Base-by-base conservation (phyloP, 2,888 invertebrate species). In the Limnephilus auricula region DNA sequence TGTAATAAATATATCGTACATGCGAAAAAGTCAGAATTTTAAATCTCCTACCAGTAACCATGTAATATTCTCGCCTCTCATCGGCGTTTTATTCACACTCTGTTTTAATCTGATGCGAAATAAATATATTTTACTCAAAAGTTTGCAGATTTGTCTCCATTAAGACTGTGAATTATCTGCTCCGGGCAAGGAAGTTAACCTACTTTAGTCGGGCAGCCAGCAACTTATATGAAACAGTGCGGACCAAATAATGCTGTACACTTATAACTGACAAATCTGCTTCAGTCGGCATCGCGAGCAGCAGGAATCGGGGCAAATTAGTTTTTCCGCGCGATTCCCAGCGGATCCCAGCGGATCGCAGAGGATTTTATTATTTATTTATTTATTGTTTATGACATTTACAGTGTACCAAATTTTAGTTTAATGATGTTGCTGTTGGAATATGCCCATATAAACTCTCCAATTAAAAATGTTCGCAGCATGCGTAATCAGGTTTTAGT, bases 61-160 rank as follows among this genome's bases (percentile, higher is more conserved):
- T 25, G 65, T 65, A 65, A 65, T 65, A 65, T 65, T n/a, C 65
- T n/a, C 65, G 65, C 65, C 65, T 65, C 65, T 65, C 25, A 65
- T 65, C 65, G 65, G 65, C 65, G 65, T n/a, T 65, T n/a, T 65
- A 65, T 65, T 65, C 65, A 65, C 65, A n/a, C 65, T 65, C 18
- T 65, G 65, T 65, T 25, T n/a, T 65, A 65, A 65, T 65, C 65
- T n/a, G 65, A 65, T 65, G 25, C 65, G 65, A 65, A 65, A 65
- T 65, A 65, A 65, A 25, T 65, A 65, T 9, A 65, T 65, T 65
- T 65, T 9, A 65, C 65, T 18, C 18, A 65, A 82, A 82, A 82
- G 25, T 82, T 82, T 82, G 82, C 34, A 82, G 82, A 82, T 82
- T 32, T 82, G 82, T 82, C 82, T 82, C 82, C 82, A 82, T 82